Conservation (phyloP, 2,797 vertebrate species). For the Lerista edwardsae region DNA sequence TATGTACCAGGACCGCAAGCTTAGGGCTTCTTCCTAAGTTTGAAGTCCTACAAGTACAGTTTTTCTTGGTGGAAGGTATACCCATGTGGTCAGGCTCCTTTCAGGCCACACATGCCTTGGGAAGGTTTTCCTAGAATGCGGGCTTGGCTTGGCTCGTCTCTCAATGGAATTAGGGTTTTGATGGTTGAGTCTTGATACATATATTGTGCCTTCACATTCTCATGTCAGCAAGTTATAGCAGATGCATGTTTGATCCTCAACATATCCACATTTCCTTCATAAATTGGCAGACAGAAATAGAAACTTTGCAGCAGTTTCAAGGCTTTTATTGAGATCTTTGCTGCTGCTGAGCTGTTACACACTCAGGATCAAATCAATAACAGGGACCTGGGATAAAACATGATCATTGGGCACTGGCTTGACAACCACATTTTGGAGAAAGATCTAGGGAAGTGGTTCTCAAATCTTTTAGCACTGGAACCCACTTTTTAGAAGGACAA, state of each 20-base stretch:
- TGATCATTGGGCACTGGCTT: too few relatives aligned
- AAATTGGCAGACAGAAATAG: not conserved
- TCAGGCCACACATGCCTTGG: not conserved
- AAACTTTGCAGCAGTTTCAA: slow-evolving; percentile 3
- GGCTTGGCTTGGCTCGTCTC: slow-evolving; percentile 26
- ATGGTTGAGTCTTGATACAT: not conserved
- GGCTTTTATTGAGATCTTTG: slow-evolving; percentile 17
- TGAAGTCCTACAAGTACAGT: not conserved
- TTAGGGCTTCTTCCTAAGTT: not conserved
- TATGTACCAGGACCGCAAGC: not conserved
- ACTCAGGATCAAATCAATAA: not conserved
- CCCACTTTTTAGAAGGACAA: too few relatives aligned
- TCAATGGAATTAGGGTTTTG: not conserved
- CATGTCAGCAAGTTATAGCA: not conserved
- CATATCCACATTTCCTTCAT: not conserved
- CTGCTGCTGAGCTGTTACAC: not conserved
- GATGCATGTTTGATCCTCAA: not conserved
- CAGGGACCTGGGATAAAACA: not conserved
- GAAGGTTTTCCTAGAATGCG: not conserved
- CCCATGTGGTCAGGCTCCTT: not conserved
- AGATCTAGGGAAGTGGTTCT: not conserved
- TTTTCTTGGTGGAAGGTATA: slow-evolving; percentile 11
- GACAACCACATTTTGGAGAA: not conserved
- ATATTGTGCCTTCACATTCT: not conserved
- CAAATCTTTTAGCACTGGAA: too few relatives aligned